Evolutionary conservation across 2,888 invertebrate species (phyloP).

Genomic region (Melanostoma mellinum): DNA sequence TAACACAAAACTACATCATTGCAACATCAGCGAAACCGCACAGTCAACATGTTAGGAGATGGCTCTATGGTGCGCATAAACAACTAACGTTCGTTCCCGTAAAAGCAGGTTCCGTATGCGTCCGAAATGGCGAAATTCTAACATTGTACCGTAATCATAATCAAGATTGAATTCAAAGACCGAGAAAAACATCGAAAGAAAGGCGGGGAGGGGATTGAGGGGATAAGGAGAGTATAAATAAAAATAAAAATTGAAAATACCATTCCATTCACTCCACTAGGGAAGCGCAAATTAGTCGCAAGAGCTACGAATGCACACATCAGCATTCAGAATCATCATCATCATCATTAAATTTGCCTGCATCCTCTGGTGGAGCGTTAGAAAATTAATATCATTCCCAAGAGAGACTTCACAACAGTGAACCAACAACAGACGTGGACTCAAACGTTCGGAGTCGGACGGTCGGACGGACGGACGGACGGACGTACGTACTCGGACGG

Average conservation of each 20-base stretch:
- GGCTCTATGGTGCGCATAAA: slow-evolving; percentile 51
- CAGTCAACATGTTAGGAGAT: slow-evolving; percentile 32
- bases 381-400: slow-evolving; percentile 69
- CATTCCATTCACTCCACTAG: slow-evolving; percentile 8
- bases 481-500: slow-evolving; percentile 12
- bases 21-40: slow-evolving; percentile 32
- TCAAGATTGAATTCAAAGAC: slow-evolving; percentile 67
- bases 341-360: slow-evolving; percentile 69
- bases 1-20: slow-evolving; percentile 34
- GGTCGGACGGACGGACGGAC: slow-evolving; percentile 11
- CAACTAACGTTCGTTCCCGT: slow-evolving; percentile 52
- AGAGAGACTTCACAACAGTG: slow-evolving; percentile 24
- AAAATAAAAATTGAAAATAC: too few relatives aligned
- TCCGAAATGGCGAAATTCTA: slow-evolving; percentile 67
- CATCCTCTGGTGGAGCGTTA: slow-evolving; percentile 52
- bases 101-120: slow-evolving; percentile 67
- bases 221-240: too few relatives aligned
- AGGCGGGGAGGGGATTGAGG: too few relatives aligned
- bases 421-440: not conserved
- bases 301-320: slow-evolving; percentile 60
- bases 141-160: slow-evolving; percentile 72
- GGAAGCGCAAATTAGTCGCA: slow-evolving; percentile 65
- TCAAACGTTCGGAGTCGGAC: not conserved
- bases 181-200: not conserved
- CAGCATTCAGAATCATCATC: slow-evolving; percentile 62